Conservation (phyloP, 2,888 invertebrate species). For the Drosophila cyrtoloma region DNA sequence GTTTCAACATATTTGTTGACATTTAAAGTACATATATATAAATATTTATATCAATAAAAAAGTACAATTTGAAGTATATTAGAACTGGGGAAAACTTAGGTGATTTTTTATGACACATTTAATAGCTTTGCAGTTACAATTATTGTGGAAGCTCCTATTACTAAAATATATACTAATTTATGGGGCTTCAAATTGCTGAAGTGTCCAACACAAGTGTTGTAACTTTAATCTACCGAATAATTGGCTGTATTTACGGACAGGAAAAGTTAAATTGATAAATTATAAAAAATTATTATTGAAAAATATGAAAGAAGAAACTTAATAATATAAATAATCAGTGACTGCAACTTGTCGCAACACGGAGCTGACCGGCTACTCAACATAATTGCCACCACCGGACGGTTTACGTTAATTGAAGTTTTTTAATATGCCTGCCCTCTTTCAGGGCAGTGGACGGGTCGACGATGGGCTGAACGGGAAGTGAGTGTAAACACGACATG, state of each 20-base stretch:
- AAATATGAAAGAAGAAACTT: conserved; percentile 53
- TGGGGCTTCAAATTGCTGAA: background rate
- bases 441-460: conserved; percentile 24
- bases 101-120: background rate
- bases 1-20: too few species aligned
- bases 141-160: background rate
- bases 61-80: background rate
- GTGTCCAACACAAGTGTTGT: conserved; percentile 6
- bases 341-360: conserved; percentile 69
- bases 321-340: conserved; percentile 77
- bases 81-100: background rate
- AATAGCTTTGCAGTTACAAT: background rate
- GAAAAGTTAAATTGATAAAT: conserved; percentile 69
- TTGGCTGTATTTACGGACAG: conserved; percentile 37
- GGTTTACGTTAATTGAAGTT: conserved; percentile 70
- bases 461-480: conserved; percentile 54
- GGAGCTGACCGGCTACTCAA: conserved; percentile 21
- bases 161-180: background rate
- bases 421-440: conserved; percentile 69
- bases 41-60: background rate
- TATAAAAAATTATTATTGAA: conserved; percentile 36
- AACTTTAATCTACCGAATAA: conserved; percentile 35
- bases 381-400: conserved; percentile 40
- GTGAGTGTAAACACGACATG: conserved; percentile 82
- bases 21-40: background rate